Conservation (phyloP, 2,113 vertebrate genomes). For the Rhinogobius similis region DNA sequence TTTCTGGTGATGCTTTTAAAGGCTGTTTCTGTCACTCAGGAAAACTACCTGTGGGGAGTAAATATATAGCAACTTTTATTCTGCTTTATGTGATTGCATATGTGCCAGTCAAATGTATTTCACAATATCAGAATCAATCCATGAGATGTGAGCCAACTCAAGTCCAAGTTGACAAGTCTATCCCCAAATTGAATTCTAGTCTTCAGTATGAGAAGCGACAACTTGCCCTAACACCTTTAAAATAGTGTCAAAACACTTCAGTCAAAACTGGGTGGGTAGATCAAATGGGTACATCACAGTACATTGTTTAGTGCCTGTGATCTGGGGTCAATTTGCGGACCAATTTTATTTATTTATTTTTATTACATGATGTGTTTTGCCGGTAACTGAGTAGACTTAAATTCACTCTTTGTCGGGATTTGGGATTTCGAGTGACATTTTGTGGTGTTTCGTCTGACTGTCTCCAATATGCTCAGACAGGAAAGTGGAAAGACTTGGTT, state of each 20-base stretch:
- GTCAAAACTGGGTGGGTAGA: too few species aligned
- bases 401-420: constrained; percentile 54
- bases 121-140: background rate
- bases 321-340: constrained; percentile 48
- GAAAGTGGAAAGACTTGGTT: constrained; percentile 45
- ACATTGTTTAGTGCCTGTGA: constrained; percentile 37
- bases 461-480: constrained; percentile 24
- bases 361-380: constrained; percentile 42
- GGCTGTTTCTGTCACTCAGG: too few species aligned
- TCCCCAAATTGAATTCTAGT: background rate
- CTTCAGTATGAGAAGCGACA: too few species aligned
- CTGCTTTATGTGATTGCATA: background rate
- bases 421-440: constrained; percentile 49
- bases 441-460: constrained; percentile 40
- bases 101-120: background rate
- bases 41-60: too few species aligned
- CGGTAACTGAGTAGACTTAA: constrained; percentile 51
- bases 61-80: background rate
- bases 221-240: too few species aligned
- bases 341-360: too few species aligned
- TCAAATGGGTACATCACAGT: constrained; percentile 16
- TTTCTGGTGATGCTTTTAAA: background rate
- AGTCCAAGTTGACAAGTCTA: background rate
- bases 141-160: too few species aligned
- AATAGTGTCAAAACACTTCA: too few species aligned